Evolutionary conservation across 2,888 invertebrate species (phyloP).

Genomic region (Pyrgus malvae): DNA sequence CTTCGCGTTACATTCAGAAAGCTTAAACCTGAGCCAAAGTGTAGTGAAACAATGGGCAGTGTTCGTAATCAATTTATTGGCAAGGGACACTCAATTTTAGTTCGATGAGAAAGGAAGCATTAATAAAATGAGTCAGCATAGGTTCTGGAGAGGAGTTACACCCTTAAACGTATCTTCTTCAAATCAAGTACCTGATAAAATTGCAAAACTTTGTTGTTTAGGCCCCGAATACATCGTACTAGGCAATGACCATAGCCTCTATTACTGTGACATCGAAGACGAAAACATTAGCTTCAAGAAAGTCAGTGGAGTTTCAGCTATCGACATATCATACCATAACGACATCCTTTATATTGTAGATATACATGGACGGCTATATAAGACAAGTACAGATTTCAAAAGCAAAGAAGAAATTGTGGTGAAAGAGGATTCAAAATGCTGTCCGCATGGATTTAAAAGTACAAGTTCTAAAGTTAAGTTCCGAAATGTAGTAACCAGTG

Average conservation of each 20-base stretch:
- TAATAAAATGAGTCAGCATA: conserved; percentile 73
- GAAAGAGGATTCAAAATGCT: conserved; percentile 84
- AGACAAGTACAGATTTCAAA: conserved; percentile 79
- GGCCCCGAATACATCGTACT: conserved; percentile 65
- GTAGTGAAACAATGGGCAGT: conserved; percentile 8
- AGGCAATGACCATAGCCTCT: conserved; percentile 73
- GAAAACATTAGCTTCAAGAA: conserved; percentile 68
- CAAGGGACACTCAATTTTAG: conserved; percentile 13
- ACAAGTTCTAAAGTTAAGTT: conserved; percentile 84
- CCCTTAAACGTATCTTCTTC: conserved; percentile 55
- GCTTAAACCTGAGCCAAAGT: not conserved
- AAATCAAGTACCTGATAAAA: conserved; percentile 71
- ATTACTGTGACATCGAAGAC: conserved; percentile 63
- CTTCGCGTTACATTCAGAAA: not conserved
- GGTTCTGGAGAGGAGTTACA: conserved; percentile 73
- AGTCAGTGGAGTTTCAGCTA: conserved; percentile 77
- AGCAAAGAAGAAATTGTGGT: conserved; percentile 83
- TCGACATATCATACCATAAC: conserved; percentile 84
- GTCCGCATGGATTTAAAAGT: conserved; percentile 85
- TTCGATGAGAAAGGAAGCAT: conserved; percentile 44
- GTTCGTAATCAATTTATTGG: conserved; percentile 18
- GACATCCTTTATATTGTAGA: conserved; percentile 83
- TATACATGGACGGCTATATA: conserved; percentile 82
- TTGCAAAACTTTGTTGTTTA: conserved; percentile 69
- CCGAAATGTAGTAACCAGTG: conserved; percentile 82